phyloP scores from a whole-genome alignment of 1,140 invertebrate species.

The Trichogramma pretiosum region DNA sequence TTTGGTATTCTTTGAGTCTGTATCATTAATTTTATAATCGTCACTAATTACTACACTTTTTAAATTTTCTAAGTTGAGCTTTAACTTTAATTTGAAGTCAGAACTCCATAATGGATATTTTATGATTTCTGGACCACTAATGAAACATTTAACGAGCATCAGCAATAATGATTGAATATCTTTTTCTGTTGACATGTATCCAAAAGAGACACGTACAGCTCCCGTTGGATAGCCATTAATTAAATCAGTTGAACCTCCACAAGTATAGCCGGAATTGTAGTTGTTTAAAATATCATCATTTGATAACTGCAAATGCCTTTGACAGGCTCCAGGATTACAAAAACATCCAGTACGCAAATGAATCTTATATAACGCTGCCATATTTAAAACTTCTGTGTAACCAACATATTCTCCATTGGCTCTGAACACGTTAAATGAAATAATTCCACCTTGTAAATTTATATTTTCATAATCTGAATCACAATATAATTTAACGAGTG shows the following conservation, averaged over 20 bases:
- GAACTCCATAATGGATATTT: constrained; percentile 32
- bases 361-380: constrained; percentile 79
- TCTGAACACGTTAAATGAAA: constrained; percentile 82
- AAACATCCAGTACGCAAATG: constrained; percentile 89
- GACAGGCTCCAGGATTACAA: constrained; percentile 93
- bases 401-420: constrained; percentile 73
- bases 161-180: constrained; percentile 65
- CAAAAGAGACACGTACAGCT: constrained; percentile 85
- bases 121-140: constrained; percentile 36
- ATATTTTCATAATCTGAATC: constrained; percentile 58
- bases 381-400: constrained; percentile 81
- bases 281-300: constrained; percentile 65
- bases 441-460: constrained; percentile 68
- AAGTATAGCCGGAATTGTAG: constrained; percentile 80
- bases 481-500: constrained; percentile 64
- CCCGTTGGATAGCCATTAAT: constrained; percentile 86
- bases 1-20: neutral
- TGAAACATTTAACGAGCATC: constrained; percentile 67
- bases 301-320: constrained; percentile 65
- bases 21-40: constrained; percentile 16
- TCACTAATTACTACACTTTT: no score
- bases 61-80: no score
- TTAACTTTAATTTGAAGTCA: constrained; percentile 14
- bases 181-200: constrained; percentile 72
- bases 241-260: constrained; percentile 83